Conservation (phyloP, 2,113 vertebrate genomes). For the Ciconia stormi region DNA sequence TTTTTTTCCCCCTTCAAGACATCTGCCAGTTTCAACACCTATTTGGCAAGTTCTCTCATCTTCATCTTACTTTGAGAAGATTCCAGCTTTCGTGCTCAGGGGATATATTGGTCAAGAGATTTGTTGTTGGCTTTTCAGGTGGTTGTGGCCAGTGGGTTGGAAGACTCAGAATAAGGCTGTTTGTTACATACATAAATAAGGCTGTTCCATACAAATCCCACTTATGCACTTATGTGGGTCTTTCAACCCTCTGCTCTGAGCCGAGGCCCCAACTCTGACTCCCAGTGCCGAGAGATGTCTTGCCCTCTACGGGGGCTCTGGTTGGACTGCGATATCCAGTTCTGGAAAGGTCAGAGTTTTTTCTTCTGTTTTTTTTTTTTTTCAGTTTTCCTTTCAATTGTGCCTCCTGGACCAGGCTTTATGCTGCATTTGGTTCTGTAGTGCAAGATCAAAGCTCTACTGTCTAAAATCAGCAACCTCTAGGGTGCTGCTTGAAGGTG, state of each 20-base stretch:
- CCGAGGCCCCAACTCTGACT: background rate
- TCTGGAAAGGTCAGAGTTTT: background rate
- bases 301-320: rapidly evolving
- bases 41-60: background rate
- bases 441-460: background rate
- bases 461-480: background rate
- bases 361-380: background rate
- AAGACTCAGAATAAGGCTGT: background rate
- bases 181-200: background rate
- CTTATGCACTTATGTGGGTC: background rate
- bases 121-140: background rate
- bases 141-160: background rate
- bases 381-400: background rate
- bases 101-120: background rate
- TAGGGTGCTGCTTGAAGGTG: background rate
- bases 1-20: background rate
- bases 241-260: background rate
- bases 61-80: background rate
- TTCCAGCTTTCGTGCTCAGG: background rate
- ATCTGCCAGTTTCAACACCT: background rate
- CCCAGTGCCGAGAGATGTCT: background rate
- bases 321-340: background rate
- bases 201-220: background rate
- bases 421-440: background rate
- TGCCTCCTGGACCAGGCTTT: background rate